phyloP scores from a whole-genome alignment of 2,888 invertebrate species.

The Drosophila mimetica region DNA sequence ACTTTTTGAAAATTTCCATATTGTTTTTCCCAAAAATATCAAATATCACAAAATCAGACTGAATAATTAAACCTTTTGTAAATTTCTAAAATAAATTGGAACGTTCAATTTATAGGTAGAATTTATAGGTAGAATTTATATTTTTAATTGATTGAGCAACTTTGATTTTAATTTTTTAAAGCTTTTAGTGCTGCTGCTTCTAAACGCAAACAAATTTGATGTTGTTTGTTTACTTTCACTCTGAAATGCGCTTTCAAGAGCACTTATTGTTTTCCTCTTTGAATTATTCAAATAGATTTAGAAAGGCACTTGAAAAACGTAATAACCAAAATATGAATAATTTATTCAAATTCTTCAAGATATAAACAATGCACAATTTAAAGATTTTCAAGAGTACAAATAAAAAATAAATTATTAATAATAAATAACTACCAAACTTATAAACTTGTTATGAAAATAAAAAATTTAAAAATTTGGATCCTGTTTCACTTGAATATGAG shows the following conservation, averaged over 20 bases:
- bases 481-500: too few species aligned
- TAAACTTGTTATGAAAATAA: too few species aligned
- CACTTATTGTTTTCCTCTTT: background rate
- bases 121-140: too few species aligned
- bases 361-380: background rate
- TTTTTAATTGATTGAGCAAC: background rate
- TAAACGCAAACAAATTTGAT: background rate
- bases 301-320: slow-evolving; percentile 1
- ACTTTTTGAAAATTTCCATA: too few species aligned
- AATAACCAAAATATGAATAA: background rate
- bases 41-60: too few species aligned
- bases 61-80: too few species aligned
- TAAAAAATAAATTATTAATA: background rate
- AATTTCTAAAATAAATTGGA: too few species aligned
- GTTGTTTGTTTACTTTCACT: background rate
- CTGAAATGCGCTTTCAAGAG: slow-evolving; percentile 4
- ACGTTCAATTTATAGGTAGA: too few species aligned
- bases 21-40: background rate
- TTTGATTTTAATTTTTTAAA: background rate
- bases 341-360: background rate
- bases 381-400: background rate
- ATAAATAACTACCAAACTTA: too few species aligned
- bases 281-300: background rate
- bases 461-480: too few species aligned
- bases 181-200: too few species aligned